Evolutionary conservation across 2,797 vertebrate species (phyloP), one percentile per base, ranked within the genome.

Genomic region (Amphiprion clarkii): DNA sequence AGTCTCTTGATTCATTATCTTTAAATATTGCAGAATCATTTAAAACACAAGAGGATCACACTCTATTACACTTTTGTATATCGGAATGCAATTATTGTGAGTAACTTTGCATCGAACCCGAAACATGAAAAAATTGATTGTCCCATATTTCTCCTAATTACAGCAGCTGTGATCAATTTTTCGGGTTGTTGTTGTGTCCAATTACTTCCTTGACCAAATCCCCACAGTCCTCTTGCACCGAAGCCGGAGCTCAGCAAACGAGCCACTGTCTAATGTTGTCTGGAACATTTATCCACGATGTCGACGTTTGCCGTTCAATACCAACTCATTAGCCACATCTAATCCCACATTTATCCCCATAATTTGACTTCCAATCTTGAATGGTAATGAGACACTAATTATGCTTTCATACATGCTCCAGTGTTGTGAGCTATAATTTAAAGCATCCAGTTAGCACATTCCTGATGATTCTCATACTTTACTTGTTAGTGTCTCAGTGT

Each of bases 161-260:
- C 88, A 88, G 73, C 91, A 92, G 87, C 91, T 93, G 89, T 81
- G 79, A 88, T 90, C 74, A 71, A 84, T 89, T 87, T 86, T 74
- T 75, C 40, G 44, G 9, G 36, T 78, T 84, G 82, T 82, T 87
- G 82, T 79, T 85, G 89, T 87, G 88, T 90, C 92, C 90, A 92
- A 94, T 94, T 93, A 94, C 67, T 90, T 88, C 87, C 78, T 86
- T 83, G 88, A 87, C 87, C 87, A 81, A 95, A 89, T 46, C 92
- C 89, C 86, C 63, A 67, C 62, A 83, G 89, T 73, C 84, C 82
- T 82, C 71, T 87, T 73, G 48, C 56, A 44, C 74, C 57, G 62
- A 57, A 77, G 84, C 76, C n/a, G 56, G 36, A 69, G 74, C 78
- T 77, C 83, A 72, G 87, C 77, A 91, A 91, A 84, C 78, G 59